A percentile compares a stretch with the other conserved stretches of the same genome.
These are phyloP conservation scores for Gari tellinella DNA, from an alignment of 2,888 invertebrate genomes.

Conservation along the genomic window DNA sequence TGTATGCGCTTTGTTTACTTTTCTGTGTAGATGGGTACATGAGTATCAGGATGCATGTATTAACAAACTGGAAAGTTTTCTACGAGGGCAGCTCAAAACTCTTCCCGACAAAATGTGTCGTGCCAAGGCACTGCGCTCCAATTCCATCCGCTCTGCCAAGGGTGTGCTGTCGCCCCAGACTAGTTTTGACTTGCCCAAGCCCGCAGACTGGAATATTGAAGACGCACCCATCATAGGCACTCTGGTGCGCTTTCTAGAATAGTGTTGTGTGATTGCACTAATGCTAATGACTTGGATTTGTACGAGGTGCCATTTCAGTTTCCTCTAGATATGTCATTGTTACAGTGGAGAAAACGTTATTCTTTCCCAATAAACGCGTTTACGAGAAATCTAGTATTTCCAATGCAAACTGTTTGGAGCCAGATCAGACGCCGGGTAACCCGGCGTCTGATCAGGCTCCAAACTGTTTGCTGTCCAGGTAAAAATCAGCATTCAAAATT, in stretches of 20 bases:
- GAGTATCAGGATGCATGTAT: constrained; percentile 66
- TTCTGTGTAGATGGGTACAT: constrained; percentile 60
- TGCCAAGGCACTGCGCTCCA: constrained; percentile 27
- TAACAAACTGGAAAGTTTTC: constrained; percentile 62
- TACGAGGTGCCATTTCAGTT: too few species aligned
- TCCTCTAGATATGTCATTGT: too few species aligned
- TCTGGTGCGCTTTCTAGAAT: constrained; percentile 52
- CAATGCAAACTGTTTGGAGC: too few species aligned
- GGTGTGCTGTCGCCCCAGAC: constrained; percentile 9
- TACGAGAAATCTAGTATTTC: too few species aligned
- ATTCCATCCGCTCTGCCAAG: constrained; percentile 3
- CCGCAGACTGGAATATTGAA: constrained; percentile 51
- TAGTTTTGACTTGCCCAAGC: constrained; percentile 50
- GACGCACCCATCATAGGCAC: constrained; percentile 35
- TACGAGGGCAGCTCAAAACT: constrained; percentile 53
- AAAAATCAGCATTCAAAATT: too few species aligned
- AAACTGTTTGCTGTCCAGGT: too few species aligned
- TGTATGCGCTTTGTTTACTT: constrained; percentile 5
- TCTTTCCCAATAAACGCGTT: too few species aligned
- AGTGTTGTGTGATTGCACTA: constrained; percentile 5
- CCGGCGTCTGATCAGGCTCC: too few species aligned
- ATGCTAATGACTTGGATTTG: background rate
- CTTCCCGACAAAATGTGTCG: constrained; percentile 60
- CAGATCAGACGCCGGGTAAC: too few species aligned
- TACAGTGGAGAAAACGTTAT: too few species aligned